Base-by-base conservation (phyloP, 2,888 invertebrate species). In the Macrosoma leucophasiata region DNA sequence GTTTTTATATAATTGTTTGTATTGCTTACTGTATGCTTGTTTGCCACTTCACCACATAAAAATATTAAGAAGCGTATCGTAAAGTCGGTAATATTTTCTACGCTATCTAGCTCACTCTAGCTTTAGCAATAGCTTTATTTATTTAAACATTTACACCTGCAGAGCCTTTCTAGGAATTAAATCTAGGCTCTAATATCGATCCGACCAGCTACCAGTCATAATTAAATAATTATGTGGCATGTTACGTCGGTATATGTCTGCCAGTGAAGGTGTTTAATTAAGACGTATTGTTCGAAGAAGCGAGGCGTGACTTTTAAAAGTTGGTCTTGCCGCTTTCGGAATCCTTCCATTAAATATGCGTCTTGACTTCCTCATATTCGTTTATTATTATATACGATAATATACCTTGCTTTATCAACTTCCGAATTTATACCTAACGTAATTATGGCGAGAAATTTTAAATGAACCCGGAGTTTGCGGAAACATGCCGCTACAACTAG, bases 261-360 rank as follows among this genome's bases (percentile, higher is more conserved):
- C 59, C 65, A 61, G 55, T 51, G 62, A 62, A 55, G 58, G 59
- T 62, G n/a, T 73, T 71, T 79, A 79, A 81, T 79, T 78, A 76
- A 76, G 73, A 74, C 62, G 65, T 72, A 79, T 81, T 76, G 74
- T 78, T 71, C 62, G 62, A 60, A 60, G 58, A 58, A 59, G 50
- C 60, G 63, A 60, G 55, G 65, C 75, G 64, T 74, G 76, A 76
- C 73, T 74, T 73, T 74, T 66, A 67, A 76, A 72, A 68, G 58
- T 66, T 64, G 50, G 57, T 53, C 63, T 56, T 58, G 50, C 53
- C 52, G 45, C 49, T 54, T 66, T 61, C 61, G 39, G 59, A 62
- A 62, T 62, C 54, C 62, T 56, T 61, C 58, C 61, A 62, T 66
- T 62, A 58, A 58, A 59, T 56, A 57, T 55, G 55, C 56, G 58